phyloP scores from a whole-genome alignment of 2,797 vertebrate species.

The Gallirallus australis region DNA sequence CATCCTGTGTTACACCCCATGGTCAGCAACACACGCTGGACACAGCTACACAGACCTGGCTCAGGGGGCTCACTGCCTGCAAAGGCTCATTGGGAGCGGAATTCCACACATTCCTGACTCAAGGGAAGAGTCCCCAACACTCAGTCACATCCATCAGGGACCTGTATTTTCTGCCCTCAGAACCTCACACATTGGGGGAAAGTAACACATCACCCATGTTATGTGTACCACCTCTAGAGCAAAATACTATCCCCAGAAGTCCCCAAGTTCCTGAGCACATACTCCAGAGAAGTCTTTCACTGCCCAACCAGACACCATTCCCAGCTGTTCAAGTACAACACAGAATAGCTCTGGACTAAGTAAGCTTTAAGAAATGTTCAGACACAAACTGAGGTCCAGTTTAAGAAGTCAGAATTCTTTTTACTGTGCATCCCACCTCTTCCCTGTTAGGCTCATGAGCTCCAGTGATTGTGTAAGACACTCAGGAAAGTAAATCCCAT shows the following conservation, averaged over 20 bases:
- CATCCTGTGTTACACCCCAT: not conserved
- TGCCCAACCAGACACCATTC: not conserved
- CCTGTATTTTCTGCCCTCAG: not conserved
- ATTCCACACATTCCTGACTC: not conserved
- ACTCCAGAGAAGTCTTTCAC: not conserved
- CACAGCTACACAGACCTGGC: not conserved
- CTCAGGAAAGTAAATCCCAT: not conserved
- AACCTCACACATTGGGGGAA: not conserved
- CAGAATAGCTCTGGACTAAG: not conserved
- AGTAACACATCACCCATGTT: not conserved
- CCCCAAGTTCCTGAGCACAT: not conserved
- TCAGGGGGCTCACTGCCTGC: not conserved
- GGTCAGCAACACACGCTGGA: rapidly evolving
- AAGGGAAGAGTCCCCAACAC: not conserved
- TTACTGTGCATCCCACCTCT: not conserved
- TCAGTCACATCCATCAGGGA: not conserved
- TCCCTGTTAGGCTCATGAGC: not conserved
- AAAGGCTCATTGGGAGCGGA: not conserved
- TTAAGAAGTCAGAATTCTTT: not conserved
- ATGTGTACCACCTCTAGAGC: not conserved
- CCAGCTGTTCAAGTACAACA: not conserved
- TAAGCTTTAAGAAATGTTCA: not conserved
- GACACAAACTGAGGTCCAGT: not conserved
- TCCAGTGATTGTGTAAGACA: not conserved
- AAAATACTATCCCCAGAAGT: not conserved